Evolutionary conservation across 2,888 invertebrate species (phyloP), one percentile per base, ranked within the genome.

Genomic region (Andrena bucephala): DNA sequence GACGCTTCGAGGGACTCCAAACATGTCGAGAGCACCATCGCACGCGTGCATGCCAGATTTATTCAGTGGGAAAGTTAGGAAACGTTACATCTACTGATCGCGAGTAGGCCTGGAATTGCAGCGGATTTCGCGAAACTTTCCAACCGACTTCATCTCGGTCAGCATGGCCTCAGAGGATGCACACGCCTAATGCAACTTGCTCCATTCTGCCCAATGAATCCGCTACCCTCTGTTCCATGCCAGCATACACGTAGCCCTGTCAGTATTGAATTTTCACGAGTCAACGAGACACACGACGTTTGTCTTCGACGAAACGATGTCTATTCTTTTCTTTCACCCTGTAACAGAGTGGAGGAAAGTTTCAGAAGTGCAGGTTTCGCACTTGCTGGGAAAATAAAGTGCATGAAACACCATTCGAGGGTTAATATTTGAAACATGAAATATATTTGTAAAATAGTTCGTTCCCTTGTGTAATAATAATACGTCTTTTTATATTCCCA

Each of bases 21-120:
- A 4, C 63, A 36, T 29, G 65, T 31, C 31, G 57, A 10, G 20
- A 8, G 4, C 42, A 31, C 20, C 5, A 65, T 36, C 54, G 29
- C 10, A n/a, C 2, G 5, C 0, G 20, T 7, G 29, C 42, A 20
- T 29, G n/a, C 36, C 7, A 62, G 60, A 77, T 76, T 76, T 81
- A 85, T 77, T 84, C 81, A 70, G 69, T 66, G 79, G 57, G 52
- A 69, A 82, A 82, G 71, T 85, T 85, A 24, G n/a, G 24, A 62
- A 62, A 69, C 75, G 72, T 77, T 57, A 24, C 72, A 66, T 27
- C 16, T 5, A 42, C 42, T 13, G 42, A 42, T 42, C 42, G 13
- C 16, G 42, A 5, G 42, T 42, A 42, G 72, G 36, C 72, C 16
- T 1, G 52, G 50, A 69, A 74, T 70, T 78, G 65, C 33, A 7